phyloP scores from a whole-genome alignment of 92 coral and sea anemone species.

The Diadumene lineata region DNA sequence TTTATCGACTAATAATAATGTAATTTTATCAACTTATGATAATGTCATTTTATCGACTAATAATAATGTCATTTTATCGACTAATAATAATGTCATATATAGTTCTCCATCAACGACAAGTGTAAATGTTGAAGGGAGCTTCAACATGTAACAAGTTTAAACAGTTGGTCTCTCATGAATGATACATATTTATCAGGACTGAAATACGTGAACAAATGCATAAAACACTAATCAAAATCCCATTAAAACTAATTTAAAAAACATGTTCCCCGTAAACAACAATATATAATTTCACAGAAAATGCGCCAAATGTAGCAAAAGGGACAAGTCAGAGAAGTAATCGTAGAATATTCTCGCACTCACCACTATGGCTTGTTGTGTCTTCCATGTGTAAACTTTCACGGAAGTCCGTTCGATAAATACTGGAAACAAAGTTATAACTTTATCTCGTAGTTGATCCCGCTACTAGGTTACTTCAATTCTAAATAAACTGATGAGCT shows the following conservation, averaged over 20 bases:
- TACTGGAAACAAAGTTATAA: conserved; percentile 7
- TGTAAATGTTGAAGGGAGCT: too few relatives aligned
- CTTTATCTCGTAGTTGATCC: not conserved
- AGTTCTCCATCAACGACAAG: too few relatives aligned
- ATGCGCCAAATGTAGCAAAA: too few relatives aligned
- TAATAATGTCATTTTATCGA: too few relatives aligned
- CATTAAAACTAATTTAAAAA: not conserved
- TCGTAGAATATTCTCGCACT: not conserved
- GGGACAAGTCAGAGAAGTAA: not conserved
- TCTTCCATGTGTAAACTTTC: not conserved
- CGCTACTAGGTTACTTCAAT: not conserved
- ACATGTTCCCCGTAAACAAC: not conserved
- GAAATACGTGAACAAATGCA: not conserved
- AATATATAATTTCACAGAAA: not conserved
- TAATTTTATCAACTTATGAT: too few relatives aligned
- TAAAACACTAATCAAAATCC: not conserved
- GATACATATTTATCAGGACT: too few relatives aligned
- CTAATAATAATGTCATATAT: too few relatives aligned
- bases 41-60: too few relatives aligned
- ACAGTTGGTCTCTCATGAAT: too few relatives aligned
- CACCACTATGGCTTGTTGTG: not conserved
- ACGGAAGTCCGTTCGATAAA: conserved; percentile 20
- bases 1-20: too few relatives aligned
- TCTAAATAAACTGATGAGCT: conserved; percentile 4
- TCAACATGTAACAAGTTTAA: too few relatives aligned